Conservation (phyloP, 2,113 vertebrate genomes). For the Aegypius monachus region DNA sequence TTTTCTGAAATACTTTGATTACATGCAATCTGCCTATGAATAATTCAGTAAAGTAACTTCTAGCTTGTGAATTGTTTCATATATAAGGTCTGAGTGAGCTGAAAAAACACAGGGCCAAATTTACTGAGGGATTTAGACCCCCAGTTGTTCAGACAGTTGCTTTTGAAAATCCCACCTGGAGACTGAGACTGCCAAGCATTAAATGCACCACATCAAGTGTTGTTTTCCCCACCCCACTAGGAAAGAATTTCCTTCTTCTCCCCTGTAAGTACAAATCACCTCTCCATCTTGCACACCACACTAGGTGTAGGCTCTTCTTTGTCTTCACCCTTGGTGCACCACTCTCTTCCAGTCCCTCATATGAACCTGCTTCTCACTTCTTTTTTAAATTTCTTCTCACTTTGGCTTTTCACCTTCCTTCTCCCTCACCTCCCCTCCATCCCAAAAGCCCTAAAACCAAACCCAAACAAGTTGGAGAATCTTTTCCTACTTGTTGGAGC, state of each 20-base stretch:
- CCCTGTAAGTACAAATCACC: neutral
- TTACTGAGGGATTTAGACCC: neutral
- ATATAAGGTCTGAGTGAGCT: neutral
- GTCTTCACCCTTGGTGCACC: neutral
- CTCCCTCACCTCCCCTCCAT: neutral
- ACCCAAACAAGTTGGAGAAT: neutral
- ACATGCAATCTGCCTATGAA: neutral
- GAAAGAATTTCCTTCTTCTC: neutral
- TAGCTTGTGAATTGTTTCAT: neutral
- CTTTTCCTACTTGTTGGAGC: neutral
- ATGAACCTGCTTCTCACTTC: neutral
- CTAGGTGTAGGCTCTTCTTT: neutral
- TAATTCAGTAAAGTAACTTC: conserved; percentile 1
- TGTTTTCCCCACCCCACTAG: neutral
- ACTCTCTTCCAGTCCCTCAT: neutral
- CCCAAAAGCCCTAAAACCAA: neutral
- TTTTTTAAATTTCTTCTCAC: neutral
- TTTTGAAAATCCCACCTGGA: neutral
- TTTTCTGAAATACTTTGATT: conserved; percentile 1
- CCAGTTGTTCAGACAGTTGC: neutral
- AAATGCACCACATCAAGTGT: neutral
- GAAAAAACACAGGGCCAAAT: neutral
- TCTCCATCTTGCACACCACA: neutral
- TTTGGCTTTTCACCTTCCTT: neutral
- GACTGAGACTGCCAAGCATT: neutral